Conservation (phyloP, 2,113 vertebrate genomes). For the Gobiocypris rarus region DNA sequence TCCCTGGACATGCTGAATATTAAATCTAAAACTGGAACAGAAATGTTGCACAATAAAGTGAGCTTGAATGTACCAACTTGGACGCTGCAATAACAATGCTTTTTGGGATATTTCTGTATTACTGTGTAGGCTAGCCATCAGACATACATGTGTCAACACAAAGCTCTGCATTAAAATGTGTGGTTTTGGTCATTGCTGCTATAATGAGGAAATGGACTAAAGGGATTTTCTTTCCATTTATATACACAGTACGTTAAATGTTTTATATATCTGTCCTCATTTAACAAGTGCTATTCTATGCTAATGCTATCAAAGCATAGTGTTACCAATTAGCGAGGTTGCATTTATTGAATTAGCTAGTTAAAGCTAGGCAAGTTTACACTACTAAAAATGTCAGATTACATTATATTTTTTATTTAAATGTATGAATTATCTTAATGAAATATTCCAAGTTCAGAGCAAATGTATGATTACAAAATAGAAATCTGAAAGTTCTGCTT, state of each 20-base stretch:
- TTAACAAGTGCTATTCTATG: no score
- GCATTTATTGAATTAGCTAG: no score
- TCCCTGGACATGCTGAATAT: constrained; percentile 57
- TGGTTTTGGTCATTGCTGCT: background rate
- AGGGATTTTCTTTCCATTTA: background rate
- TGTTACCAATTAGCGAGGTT: no score
- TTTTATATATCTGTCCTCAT: no score
- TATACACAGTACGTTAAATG: background rate
- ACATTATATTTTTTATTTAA: no score
- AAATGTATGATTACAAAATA: no score
- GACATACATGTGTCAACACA: background rate
- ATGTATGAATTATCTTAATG: no score
- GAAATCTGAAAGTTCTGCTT: no score
- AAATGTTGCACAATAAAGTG: constrained; percentile 57
- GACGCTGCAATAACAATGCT: constrained; percentile 9
- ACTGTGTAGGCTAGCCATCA: background rate
- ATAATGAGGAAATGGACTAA: background rate
- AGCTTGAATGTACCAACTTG: constrained; percentile 17
- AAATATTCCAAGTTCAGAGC: no score
- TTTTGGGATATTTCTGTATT: constrained; percentile 36
- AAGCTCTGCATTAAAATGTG: background rate
- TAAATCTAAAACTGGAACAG: constrained; percentile 53
- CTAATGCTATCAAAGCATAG: no score
- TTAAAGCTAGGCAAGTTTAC: no score
- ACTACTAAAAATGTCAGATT: no score